These are phyloP conservation scores for Archivesica marissinica DNA, from an alignment of 1,140 invertebrate genomes.

Conservation along the genomic window DNA sequence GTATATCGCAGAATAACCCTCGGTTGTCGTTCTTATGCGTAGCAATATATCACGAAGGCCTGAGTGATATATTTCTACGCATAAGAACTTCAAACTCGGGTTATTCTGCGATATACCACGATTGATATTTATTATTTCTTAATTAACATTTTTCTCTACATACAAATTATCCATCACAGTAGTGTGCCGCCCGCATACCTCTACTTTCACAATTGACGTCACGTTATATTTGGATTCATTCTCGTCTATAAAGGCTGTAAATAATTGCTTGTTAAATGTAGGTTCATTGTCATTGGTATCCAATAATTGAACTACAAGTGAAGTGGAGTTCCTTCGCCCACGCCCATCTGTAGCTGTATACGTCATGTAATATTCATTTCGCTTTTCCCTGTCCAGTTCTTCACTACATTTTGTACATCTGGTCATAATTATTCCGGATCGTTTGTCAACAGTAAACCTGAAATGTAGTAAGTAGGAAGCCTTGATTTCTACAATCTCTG, in stretches of 20 bases:
- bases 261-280: neutral
- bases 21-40: too few species aligned
- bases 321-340: neutral
- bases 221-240: conserved; percentile 3
- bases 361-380: conserved; percentile 20
- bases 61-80: too few species aligned
- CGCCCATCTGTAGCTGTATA: conserved; percentile 9
- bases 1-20: too few species aligned
- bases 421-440: neutral
- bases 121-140: too few species aligned
- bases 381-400: conserved; percentile 10
- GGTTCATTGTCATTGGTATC: conserved; percentile 45
- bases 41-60: too few species aligned
- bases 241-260: neutral
- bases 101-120: too few species aligned
- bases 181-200: neutral
- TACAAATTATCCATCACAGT: neutral
- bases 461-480: neutral
- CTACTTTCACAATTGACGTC: neutral
- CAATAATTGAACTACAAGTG: neutral
- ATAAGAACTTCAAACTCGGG: too few species aligned
- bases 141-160: too few species aligned
- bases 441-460: conserved; percentile 26
- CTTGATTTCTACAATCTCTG: too few species aligned
- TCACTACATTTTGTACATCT: neutral